Evolutionary conservation across 2,797 vertebrate species (phyloP).

Genomic region (Catharus ustulatus): DNA sequence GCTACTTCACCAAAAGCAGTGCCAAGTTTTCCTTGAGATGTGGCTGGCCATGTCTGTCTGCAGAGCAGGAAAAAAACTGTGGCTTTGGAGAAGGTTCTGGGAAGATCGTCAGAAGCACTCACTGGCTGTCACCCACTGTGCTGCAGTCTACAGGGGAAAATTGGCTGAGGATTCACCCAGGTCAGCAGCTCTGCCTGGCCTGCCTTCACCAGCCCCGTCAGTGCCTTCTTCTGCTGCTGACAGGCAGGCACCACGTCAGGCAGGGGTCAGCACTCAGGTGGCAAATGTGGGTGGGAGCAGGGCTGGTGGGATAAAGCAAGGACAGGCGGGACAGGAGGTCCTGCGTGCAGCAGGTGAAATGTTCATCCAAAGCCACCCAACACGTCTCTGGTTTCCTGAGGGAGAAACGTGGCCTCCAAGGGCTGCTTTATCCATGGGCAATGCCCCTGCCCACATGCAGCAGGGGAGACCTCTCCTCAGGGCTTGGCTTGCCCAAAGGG

Average conservation of each 20-base stretch:
- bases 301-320: background rate
- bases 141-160: background rate
- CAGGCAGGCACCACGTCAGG: fast-evolving
- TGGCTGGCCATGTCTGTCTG: fast-evolving
- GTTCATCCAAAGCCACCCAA: background rate
- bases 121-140: background rate
- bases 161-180: background rate
- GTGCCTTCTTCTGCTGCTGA: background rate
- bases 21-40: background rate
- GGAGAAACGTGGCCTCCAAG: background rate
- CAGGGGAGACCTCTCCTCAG: no score
- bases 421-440: background rate
- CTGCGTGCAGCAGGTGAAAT: background rate
- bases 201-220: no score
- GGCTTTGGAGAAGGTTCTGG: background rate
- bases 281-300: background rate
- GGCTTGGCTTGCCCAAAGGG: fast-evolving
- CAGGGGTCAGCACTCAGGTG: fast-evolving
- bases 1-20: background rate
- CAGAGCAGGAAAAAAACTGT: background rate
- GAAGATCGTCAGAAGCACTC: background rate
- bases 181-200: no score
- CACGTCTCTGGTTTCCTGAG: background rate
- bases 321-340: fast-evolving
- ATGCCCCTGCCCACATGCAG: fast-evolving